Evolutionary conservation across 30 jellyfish, hydroid and myxozoan genomes (phyloP), one percentile per base, ranked within the genome.

Genomic region (Catostylus mosaicus): DNA sequence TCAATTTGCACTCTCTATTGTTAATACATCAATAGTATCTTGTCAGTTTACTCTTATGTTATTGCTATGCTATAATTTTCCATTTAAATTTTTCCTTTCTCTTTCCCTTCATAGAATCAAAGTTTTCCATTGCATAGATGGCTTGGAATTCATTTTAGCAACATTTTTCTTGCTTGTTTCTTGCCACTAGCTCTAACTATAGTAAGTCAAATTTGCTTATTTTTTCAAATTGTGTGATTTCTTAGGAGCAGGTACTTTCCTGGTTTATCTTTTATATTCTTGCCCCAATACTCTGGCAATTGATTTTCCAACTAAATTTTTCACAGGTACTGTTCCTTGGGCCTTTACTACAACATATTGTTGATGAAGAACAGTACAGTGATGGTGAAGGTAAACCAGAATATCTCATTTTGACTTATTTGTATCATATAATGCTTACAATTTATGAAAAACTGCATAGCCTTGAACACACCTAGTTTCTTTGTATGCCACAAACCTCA

Each of bases 171-270:
- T 19, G 97, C 97, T 16, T 43, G 74, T 30, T 19, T 88, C 37
- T 35, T 88, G 32, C 97, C 99, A 14, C 70, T 94, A 22, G 37
- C 70, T 20, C 89, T 94, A 24, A 88, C 99, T 19, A 73, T 94
- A 60, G 93, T 75, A 68, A 77, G 85, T 82, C n/a, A n/a, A n/a
- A n/a, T n/a, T n/a, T n/a, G n/a, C n/a, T 35, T 23, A 35, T 1
- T 0, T n/a, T n/a, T n/a, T n/a, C n/a, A n/a, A n/a, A n/a, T n/a
- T n/a, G n/a, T n/a, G n/a, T n/a, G n/a, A n/a, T n/a, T n/a, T n/a
- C n/a, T n/a, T n/a, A n/a, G n/a, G n/a, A n/a, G n/a, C n/a, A n/a
- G n/a, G n/a, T n/a, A n/a, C n/a, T n/a, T n/a, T n/a, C n/a, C n/a
- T n/a, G n/a, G n/a, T n/a, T n/a, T n/a, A n/a, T n/a, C n/a, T n/a